These are phyloP conservation scores for Diplosoma virens DNA, from an alignment of 23 tunicate species.

Conservation along the genomic window DNA sequence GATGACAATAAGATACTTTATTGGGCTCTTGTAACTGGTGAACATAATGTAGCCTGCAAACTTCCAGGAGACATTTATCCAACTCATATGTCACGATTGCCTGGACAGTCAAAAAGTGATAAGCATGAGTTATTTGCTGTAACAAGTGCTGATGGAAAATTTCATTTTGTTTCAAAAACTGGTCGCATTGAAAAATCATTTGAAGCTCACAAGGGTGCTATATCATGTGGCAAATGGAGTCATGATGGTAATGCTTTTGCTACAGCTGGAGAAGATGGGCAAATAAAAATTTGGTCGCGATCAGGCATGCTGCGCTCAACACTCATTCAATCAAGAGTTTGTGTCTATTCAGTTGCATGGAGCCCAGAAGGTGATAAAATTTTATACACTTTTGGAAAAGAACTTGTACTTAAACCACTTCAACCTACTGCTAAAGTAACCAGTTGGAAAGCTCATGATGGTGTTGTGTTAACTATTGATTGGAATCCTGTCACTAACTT, in stretches of 20 bases:
- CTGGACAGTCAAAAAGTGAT: slow-evolving; percentile 52
- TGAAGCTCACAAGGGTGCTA: slow-evolving; percentile 88
- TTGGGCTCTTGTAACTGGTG: slow-evolving; percentile 76
- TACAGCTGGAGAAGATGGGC: slow-evolving; percentile 97
- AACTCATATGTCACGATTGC: slow-evolving; percentile 58
- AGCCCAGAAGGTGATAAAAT: slow-evolving; percentile 87
- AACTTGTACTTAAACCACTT: slow-evolving; percentile 80
- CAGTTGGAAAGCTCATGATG: slow-evolving; percentile 98
- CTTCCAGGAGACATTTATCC: slow-evolving; percentile 69
- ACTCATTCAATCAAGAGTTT: slow-evolving; percentile 36
- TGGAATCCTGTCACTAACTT: slow-evolving; percentile 71
- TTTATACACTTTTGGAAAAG: slow-evolving; percentile 69
- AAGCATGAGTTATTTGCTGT: slow-evolving; percentile 67
- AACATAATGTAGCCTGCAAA: slow-evolving; percentile 42
- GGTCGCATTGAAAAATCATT: slow-evolving; percentile 87
- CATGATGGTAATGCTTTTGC: slow-evolving; percentile 82
- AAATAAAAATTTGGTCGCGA: slow-evolving; percentile 90
- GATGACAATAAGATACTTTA: slow-evolving; percentile 72
- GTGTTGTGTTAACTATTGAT: slow-evolving; percentile 48
- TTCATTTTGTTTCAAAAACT: slow-evolving; percentile 48
- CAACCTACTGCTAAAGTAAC: slow-evolving; percentile 73
- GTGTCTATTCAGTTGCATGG: slow-evolving; percentile 87
- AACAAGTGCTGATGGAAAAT: slow-evolving; percentile 87
- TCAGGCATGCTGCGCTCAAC: slow-evolving; percentile 93
- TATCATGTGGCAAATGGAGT: slow-evolving; percentile 85